These are phyloP conservation scores for Dissostichus mawsoni DNA, from an alignment of 2,113 vertebrate genomes.

Conservation along the genomic window DNA sequence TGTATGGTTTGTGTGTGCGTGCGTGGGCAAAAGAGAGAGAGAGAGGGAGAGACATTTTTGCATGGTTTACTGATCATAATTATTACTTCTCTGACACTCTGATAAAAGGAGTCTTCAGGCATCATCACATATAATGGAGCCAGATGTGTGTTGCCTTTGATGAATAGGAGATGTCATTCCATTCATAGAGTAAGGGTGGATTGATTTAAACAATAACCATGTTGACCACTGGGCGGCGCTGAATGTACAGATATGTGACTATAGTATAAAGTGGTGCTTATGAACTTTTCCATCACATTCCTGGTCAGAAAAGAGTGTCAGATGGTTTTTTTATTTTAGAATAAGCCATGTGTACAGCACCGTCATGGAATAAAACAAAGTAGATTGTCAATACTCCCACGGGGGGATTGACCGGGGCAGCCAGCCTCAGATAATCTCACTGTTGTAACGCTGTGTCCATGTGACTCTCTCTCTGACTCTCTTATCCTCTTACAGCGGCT, in stretches of 20 bases:
- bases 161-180: not conserved
- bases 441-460: constrained; percentile 36
- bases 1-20: constrained; percentile 8
- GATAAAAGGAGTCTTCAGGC: no score
- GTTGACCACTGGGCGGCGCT: constrained; percentile 47
- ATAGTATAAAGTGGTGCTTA: not conserved
- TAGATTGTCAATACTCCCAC: no score
- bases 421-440: constrained; percentile 55
- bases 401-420: not conserved
- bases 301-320: not conserved
- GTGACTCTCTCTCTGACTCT: constrained; percentile 58
- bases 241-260: not conserved
- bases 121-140: not conserved
- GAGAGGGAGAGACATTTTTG: not conserved
- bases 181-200: not conserved
- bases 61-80: not conserved
- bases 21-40: not conserved
- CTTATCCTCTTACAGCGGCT: constrained; percentile 75
- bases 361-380: not conserved
- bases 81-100: not conserved
- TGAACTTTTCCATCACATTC: not conserved
- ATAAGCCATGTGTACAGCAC: no score
- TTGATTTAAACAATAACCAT: not conserved
- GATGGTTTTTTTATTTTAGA: not conserved
- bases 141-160: not conserved